Percentiles rank a stretch among this genome's conserved stretches.
These are phyloP conservation scores for Loris lydekkerianus DNA, from an alignment of 2,797 vertebrate species.

Conservation along the genomic window DNA sequence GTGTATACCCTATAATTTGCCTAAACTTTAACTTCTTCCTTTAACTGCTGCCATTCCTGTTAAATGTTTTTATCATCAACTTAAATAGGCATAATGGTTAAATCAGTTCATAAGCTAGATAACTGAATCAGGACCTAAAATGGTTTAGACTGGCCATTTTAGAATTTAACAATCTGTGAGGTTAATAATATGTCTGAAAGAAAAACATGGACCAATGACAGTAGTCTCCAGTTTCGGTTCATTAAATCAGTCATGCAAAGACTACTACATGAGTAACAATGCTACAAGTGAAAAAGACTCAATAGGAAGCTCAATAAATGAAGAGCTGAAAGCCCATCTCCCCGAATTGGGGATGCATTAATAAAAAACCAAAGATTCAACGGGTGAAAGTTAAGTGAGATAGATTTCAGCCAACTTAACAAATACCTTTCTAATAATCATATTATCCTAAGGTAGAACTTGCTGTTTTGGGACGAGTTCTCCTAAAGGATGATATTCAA, in stretches of 20 bases:
- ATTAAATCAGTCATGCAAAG: slow-evolving; percentile 8
- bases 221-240: neutral
- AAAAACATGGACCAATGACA: slow-evolving; percentile 33
- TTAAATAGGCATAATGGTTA: slow-evolving; percentile 34
- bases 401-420: slow-evolving; percentile 5
- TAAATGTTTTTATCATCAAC: slow-evolving; percentile 20
- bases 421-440: slow-evolving; percentile 13
- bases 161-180: slow-evolving; percentile 18
- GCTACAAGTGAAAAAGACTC: neutral
- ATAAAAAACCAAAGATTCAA: slow-evolving; percentile 41
- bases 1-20: neutral
- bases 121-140: slow-evolving; percentile 26
- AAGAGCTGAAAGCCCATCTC: neutral
- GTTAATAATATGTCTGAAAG: slow-evolving; percentile 25
- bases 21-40: slow-evolving; percentile 46
- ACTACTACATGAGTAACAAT: neutral
- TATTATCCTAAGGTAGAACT: neutral
- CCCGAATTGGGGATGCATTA: neutral
- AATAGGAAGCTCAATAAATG: neutral
- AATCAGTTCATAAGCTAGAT: slow-evolving; percentile 40
- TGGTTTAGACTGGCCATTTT: neutral
- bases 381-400: neutral
- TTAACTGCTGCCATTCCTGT: slow-evolving; percentile 30
- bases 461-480: neutral
- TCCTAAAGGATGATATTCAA: neutral